phyloP scores from a whole-genome alignment of 2,888 invertebrate species.

The Gymnoscelis rufifasciata region DNA sequence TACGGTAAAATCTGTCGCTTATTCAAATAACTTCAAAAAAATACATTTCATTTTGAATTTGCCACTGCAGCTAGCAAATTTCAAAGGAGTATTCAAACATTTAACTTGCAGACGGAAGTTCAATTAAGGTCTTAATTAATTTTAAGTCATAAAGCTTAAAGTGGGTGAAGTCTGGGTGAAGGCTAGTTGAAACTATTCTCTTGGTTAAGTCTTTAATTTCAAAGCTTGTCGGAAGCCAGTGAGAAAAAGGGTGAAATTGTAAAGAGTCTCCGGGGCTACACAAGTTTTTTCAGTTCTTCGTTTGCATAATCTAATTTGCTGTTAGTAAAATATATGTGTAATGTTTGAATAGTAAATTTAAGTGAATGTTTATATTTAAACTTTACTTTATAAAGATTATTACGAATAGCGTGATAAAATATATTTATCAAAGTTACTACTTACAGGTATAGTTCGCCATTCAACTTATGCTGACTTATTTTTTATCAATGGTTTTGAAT shows the following conservation, averaged over 20 bases:
- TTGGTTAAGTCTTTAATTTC: constrained; percentile 24
- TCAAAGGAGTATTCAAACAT: constrained; percentile 20
- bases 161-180: constrained; percentile 23
- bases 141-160: constrained; percentile 24
- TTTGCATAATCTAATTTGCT: background rate
- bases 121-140: constrained; percentile 28
- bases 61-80: constrained; percentile 17
- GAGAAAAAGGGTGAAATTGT: constrained; percentile 19
- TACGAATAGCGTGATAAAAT: no score
- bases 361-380: no score
- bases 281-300: background rate
- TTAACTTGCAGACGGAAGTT: constrained; percentile 22
- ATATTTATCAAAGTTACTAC: no score
- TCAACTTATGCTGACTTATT: no score
- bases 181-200: constrained; percentile 25
- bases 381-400: no score
- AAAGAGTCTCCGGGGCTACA: constrained; percentile 2
- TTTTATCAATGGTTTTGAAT: no score
- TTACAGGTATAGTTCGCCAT: no score
- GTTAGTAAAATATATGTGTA: no score
- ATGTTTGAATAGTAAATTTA: no score
- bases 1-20: no score
- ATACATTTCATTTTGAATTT: no score
- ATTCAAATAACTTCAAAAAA: no score
- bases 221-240: constrained; percentile 22